Evolutionary conservation across 2,113 vertebrate species (phyloP).

Genomic region (Elaphurus davidianus): DNA sequence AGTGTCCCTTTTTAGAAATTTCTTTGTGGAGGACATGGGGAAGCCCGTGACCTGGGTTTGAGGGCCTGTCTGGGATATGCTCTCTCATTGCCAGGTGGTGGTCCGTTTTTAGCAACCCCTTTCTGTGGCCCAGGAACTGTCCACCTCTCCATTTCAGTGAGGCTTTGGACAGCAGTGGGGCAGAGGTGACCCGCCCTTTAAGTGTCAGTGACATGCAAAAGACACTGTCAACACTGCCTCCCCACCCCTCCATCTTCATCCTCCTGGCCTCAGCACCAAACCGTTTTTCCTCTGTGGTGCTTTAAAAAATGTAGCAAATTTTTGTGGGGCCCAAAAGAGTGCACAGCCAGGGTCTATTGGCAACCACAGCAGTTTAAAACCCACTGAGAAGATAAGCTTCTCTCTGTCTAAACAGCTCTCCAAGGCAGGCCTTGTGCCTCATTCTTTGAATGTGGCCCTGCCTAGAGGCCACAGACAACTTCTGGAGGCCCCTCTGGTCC

Average conservation of each 20-base stretch:
- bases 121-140: background rate
- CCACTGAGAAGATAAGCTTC: slow-evolving; percentile 11
- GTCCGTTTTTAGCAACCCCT: background rate
- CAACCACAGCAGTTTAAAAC: slow-evolving; percentile 1
- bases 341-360: slow-evolving; percentile 4
- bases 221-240: background rate
- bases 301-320: slow-evolving; percentile 67
- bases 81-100: background rate
- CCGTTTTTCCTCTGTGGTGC: slow-evolving; percentile 67
- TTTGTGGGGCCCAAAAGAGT: slow-evolving; percentile 45
- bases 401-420: slow-evolving; percentile 22
- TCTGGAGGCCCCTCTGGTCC: background rate
- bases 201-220: background rate
- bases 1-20: background rate
- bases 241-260: background rate
- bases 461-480: background rate
- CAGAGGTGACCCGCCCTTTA: background rate
- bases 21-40: background rate
- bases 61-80: background rate
- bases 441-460: background rate
- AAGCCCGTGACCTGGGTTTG: background rate
- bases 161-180: background rate
- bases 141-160: background rate
- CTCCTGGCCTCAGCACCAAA: slow-evolving; percentile 21
- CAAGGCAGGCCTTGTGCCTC: background rate